Percentiles rank a stretch among this genome's conserved stretches.
Conservation (phyloP, 1,140 invertebrate genomes). For the Diorhabda elongata region DNA sequence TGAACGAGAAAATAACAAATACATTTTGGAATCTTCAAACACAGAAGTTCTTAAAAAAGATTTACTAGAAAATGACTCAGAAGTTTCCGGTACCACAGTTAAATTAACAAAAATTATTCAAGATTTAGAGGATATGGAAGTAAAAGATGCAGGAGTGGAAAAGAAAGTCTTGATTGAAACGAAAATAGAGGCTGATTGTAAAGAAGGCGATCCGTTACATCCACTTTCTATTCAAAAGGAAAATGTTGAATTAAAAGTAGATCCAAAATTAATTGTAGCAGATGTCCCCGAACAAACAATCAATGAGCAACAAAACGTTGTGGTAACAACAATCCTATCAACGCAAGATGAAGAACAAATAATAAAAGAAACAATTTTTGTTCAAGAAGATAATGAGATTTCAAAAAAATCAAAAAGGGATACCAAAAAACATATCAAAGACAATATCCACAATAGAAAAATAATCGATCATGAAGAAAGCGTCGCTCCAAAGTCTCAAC, state of each 20-base stretch:
- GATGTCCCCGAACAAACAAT: too few relatives aligned
- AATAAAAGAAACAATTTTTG: not conserved
- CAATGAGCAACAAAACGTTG: too few relatives aligned
- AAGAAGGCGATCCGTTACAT: not conserved
- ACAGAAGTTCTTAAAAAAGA: not conserved
- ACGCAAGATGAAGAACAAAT: not conserved
- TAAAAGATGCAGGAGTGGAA: not conserved
- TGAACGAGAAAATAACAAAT: too few relatives aligned
- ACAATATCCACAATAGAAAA: conserved; percentile 6
- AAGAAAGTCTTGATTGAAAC: conserved; percentile 5
- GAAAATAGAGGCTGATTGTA: not conserved
- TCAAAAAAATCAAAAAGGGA: not conserved
- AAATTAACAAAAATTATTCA: not conserved
- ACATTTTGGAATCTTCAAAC: not conserved
- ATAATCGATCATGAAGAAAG: conserved; percentile 15
- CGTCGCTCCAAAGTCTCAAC: conserved; percentile 15
- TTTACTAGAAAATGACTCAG: not conserved
- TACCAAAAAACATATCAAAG: not conserved
- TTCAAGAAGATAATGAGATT: not conserved
- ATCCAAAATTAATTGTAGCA: too few relatives aligned
- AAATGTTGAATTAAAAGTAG: too few relatives aligned
- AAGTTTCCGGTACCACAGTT: not conserved
- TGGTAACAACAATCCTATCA: too few relatives aligned
- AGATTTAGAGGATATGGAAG: not conserved
- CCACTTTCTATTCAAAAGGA: too few relatives aligned